phyloP scores from a whole-genome alignment of 2,113 vertebrate species.

The Brienomyrus brachyistius region DNA sequence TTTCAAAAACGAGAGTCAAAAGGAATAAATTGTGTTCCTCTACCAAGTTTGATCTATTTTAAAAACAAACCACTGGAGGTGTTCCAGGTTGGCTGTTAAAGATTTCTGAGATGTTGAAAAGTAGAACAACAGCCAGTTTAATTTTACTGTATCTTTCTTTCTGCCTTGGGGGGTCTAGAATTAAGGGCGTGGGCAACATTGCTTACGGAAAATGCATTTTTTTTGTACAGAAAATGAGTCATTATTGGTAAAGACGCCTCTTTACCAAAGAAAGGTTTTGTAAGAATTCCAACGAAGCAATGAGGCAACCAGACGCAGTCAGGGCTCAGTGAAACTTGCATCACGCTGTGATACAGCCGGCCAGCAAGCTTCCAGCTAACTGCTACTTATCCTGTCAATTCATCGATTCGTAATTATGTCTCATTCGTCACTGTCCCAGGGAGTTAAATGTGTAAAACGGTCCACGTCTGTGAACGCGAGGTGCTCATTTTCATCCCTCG shows the following conservation, averaged over 20 bases:
- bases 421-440: background rate
- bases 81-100: background rate
- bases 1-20: background rate
- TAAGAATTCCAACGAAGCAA: background rate
- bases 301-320: background rate
- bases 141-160: background rate
- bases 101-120: background rate
- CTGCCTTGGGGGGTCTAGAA: background rate
- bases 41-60: background rate
- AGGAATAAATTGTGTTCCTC: background rate
- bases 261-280: background rate
- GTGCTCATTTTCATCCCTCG: background rate
- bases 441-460: background rate
- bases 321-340: background rate
- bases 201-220: background rate
- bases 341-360: slow-evolving; percentile 10
- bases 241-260: background rate
- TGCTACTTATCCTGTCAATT: background rate
- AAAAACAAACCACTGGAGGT: background rate
- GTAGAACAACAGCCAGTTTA: background rate
- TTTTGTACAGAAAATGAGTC: background rate
- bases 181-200: background rate
- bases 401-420: background rate
- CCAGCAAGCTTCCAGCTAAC: background rate
- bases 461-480: background rate